Evolutionary conservation across 37 sponge, comb jelly and placozoan genomes (phyloP).

Genomic region (Cladorhizidae sp.): DNA sequence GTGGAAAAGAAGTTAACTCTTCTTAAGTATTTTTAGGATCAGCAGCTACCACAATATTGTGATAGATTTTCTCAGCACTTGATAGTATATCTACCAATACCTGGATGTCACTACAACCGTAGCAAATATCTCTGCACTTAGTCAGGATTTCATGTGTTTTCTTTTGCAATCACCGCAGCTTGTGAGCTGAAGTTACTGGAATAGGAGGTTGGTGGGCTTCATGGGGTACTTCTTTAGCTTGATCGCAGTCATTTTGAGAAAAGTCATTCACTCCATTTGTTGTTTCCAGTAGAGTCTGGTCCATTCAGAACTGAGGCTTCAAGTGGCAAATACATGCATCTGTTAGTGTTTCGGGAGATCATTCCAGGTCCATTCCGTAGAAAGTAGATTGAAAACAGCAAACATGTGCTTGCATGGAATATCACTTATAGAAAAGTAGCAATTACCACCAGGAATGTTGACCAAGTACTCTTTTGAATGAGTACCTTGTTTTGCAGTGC

Average conservation of each 20-base stretch:
- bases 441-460: conserved; percentile 26
- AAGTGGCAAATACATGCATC: conserved; percentile 1
- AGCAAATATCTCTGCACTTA: background rate
- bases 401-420: conserved; percentile 45
- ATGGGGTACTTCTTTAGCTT: background rate
- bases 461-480: background rate
- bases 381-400: conserved; percentile 6
- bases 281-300: background rate
- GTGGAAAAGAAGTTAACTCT: background rate
- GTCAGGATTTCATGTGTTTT: background rate
- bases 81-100: background rate
- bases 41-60: conserved; percentile 1
- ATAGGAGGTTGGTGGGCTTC: background rate
- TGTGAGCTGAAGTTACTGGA: conserved; percentile 5
- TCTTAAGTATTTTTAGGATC: background rate
- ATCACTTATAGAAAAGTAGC: conserved; percentile 22
- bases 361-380: conserved; percentile 21
- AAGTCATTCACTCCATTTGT: background rate
- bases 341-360: conserved; percentile 10
- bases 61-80: background rate
- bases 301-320: background rate
- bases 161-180: background rate
- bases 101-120: background rate
- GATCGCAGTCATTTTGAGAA: background rate
- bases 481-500: background rate